These are phyloP conservation scores for Apamea sordens DNA, from an alignment of 2,888 invertebrate species.

Conservation along the genomic window DNA sequence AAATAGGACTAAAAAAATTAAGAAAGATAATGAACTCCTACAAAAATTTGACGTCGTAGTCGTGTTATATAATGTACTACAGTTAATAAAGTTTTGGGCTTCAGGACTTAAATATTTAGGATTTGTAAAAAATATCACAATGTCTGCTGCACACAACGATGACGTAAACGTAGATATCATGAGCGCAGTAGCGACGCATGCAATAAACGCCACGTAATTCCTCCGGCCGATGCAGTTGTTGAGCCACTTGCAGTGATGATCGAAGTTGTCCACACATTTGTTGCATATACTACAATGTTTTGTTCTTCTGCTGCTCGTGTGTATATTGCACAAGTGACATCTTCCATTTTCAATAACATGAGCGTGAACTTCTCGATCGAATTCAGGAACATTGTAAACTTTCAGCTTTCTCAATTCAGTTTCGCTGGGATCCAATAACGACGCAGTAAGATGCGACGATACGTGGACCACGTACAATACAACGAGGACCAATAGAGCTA, in stretches of 20 bases:
- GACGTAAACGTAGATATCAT: slow-evolving; percentile 93
- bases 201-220: slow-evolving; percentile 96
- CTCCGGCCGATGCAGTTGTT: slow-evolving; percentile 98
- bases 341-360: slow-evolving; percentile 99
- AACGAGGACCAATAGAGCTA: slow-evolving; percentile 90
- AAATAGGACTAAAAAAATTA: slow-evolving; percentile 88
- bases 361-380: slow-evolving; percentile 96
- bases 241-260: slow-evolving; percentile 99
- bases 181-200: slow-evolving; percentile 94
- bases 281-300: slow-evolving; percentile 99
- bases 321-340: slow-evolving; percentile 97
- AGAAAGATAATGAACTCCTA: slow-evolving; percentile 79
- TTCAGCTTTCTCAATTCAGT: slow-evolving; percentile 92
- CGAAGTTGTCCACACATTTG: slow-evolving; percentile 98
- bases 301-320: slow-evolving; percentile 93
- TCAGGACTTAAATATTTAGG: slow-evolving; percentile 91
- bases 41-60: slow-evolving; percentile 73
- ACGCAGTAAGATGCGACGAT: slow-evolving; percentile 93
- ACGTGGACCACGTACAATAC: slow-evolving; percentile 94
- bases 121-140: slow-evolving; percentile 91
- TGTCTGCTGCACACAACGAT: slow-evolving; percentile 92
- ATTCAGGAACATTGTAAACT: slow-evolving; percentile 93
- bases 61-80: slow-evolving; percentile 70
- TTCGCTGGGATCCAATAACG: slow-evolving; percentile 97
- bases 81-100: slow-evolving; percentile 86